phyloP scores from a whole-genome alignment of 1,140 invertebrate species.

The Antheraea mylitta region DNA sequence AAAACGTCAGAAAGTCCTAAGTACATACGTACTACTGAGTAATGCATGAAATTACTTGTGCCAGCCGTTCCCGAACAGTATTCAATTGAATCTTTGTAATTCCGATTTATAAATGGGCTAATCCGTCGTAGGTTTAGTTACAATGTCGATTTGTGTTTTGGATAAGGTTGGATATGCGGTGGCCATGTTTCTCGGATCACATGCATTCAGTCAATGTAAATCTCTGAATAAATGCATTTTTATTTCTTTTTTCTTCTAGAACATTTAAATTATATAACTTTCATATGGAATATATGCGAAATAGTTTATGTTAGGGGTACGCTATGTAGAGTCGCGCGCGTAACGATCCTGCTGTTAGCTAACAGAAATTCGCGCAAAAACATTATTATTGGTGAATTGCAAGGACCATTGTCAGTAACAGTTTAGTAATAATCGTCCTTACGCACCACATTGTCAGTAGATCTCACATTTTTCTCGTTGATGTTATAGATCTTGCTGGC shows the following conservation, averaged over 20 bases:
- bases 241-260: slow-evolving; percentile 48
- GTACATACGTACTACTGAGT: slow-evolving; percentile 75
- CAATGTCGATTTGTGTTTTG: slow-evolving; percentile 74
- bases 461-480: slow-evolving; percentile 70
- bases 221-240: slow-evolving; percentile 55
- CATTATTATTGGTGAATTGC: slow-evolving; percentile 69
- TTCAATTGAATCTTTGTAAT: slow-evolving; percentile 67
- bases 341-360: slow-evolving; percentile 41
- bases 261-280: slow-evolving; percentile 69
- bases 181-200: slow-evolving; percentile 76
- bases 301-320: slow-evolving; percentile 47
- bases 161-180: slow-evolving; percentile 60
- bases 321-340: slow-evolving; percentile 48
- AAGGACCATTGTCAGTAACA: slow-evolving; percentile 71
- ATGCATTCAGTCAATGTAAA: slow-evolving; percentile 65
- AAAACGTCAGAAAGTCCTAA: slow-evolving; percentile 78
- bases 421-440: slow-evolving; percentile 47
- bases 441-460: slow-evolving; percentile 68
- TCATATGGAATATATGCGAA: slow-evolving; percentile 42
- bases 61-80: slow-evolving; percentile 60
- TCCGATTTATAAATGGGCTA: slow-evolving; percentile 45
- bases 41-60: slow-evolving; percentile 76
- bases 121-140: slow-evolving; percentile 55
- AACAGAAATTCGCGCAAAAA: slow-evolving; percentile 72
- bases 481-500: slow-evolving; percentile 84